Conservation (phyloP, 2,797 vertebrate genomes). For the Gallirallus australis region DNA sequence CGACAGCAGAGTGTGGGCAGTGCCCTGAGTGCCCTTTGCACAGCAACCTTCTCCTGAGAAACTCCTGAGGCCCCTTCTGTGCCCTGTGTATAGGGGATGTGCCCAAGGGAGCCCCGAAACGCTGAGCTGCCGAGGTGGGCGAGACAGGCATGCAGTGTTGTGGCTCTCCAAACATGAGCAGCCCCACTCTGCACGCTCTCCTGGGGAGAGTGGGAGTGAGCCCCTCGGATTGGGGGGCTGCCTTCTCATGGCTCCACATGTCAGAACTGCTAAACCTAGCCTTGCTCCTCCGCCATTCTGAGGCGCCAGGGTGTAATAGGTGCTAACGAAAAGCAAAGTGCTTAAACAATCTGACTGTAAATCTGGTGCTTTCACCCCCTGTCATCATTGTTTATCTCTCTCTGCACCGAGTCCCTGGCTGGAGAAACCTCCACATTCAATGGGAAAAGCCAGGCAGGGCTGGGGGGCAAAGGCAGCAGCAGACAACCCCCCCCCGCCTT, state of each 20-base stretch:
- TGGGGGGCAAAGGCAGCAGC: background rate
- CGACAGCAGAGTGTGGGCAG: too few relatives aligned
- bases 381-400: background rate
- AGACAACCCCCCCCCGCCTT: background rate
- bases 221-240: too few relatives aligned
- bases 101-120: too few relatives aligned
- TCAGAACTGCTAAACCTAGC: background rate
- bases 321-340: background rate
- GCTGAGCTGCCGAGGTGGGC: too few relatives aligned
- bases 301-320: background rate
- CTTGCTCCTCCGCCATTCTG: background rate
- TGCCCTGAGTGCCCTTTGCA: background rate
- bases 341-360: background rate
- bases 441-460: background rate
- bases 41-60: background rate
- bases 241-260: too few relatives aligned
- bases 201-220: accelerated
- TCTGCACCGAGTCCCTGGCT: background rate
- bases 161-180: too few relatives aligned
- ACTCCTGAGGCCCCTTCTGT: background rate
- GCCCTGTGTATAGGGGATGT: background rate
- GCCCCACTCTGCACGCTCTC: background rate
- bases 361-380: background rate
- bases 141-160: too few relatives aligned
- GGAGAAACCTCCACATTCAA: background rate